Base-by-base conservation (phyloP, 2,797 vertebrate genomes). In the Ceyx erithaca region DNA sequence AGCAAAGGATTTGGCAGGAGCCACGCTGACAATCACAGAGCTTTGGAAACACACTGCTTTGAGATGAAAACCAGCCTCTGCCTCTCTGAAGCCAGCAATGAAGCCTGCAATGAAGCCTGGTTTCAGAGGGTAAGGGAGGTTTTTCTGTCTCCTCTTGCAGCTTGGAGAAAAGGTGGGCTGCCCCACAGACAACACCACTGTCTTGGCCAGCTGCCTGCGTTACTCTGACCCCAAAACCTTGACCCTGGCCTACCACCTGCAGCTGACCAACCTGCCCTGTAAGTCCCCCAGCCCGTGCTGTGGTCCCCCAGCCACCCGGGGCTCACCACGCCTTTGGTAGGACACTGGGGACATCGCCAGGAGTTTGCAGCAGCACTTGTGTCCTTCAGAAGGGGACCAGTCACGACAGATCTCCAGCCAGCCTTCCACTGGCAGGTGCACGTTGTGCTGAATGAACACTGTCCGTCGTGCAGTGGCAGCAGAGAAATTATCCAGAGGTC, bases 181-280 rank as follows among this genome's bases (percentile, higher is more conserved):
- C 83, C 98, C 98, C 22, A 96, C 87, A 4, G 96, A 98, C 40
- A 76, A 97, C 5, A 95, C 90, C 1, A 35, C 89, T 0, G 52
- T 3, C 9, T 96, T 99, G 98, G 98, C 96, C 28, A n/a, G 40
- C 62, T 99, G 99, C 90, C 94, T 99, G 80, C 98, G 97, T 57
- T 33, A 90, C 72, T 97, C 98, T 0, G 98, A 99, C 66, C 97
- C 99, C 26, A 85, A 31, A 5, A 4, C 48, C 2, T 51, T 99
- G 80, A 99, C 98, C 0, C 2, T 98, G 91, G 99, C 98, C 17
- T 98, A 98, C 33, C 81, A 91, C 23, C 6, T 98, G 68, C 35
- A 79, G 4, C 2, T 99, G 18, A 0, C 1, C 1, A 62, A 96
- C 69, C 94, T 98, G 84, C 45, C 86, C 26, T n/a, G 98, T 98